Conservation (phyloP, 37 sponge, comb jelly and placozoan genomes). For the Bolinopsis microptera region DNA sequence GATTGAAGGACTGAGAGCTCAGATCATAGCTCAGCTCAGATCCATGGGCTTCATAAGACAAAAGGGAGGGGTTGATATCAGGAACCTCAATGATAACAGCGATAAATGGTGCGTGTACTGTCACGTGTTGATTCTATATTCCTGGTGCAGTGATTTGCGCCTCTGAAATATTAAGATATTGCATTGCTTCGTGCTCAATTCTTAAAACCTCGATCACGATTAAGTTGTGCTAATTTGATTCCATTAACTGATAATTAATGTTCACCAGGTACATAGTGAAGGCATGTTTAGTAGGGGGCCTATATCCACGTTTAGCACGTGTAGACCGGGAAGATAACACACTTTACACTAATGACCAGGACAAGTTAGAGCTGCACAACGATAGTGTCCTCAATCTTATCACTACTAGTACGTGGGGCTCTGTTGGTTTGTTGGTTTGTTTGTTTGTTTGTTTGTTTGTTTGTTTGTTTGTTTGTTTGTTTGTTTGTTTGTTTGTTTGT, state of each 20-base stretch:
- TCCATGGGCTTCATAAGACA: slow-evolving; percentile 50
- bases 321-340: neutral
- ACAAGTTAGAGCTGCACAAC: neutral
- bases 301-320: slow-evolving; percentile 19
- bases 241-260: too few species aligned
- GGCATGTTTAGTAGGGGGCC: slow-evolving; percentile 42
- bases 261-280: slow-evolving; percentile 42
- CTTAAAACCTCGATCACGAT: too few species aligned
- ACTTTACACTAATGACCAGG: neutral
- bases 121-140: too few species aligned
- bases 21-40: slow-evolving; percentile 26
- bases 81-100: slow-evolving; percentile 43
- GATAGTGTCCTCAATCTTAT: neutral
- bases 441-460: too few species aligned
- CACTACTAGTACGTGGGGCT: neutral
- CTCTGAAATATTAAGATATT: too few species aligned
- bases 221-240: too few species aligned
- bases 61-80: slow-evolving; percentile 37
- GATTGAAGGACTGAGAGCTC: slow-evolving; percentile 41
- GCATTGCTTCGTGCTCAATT: too few species aligned
- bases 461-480: too few species aligned
- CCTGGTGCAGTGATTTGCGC: too few species aligned
- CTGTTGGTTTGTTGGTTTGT: too few species aligned
- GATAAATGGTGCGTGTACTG: slow-evolving; percentile 43
- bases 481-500: too few species aligned